Evolutionary conservation across 2,888 invertebrate species (phyloP).

Genomic region (Machimus rusticus): DNA sequence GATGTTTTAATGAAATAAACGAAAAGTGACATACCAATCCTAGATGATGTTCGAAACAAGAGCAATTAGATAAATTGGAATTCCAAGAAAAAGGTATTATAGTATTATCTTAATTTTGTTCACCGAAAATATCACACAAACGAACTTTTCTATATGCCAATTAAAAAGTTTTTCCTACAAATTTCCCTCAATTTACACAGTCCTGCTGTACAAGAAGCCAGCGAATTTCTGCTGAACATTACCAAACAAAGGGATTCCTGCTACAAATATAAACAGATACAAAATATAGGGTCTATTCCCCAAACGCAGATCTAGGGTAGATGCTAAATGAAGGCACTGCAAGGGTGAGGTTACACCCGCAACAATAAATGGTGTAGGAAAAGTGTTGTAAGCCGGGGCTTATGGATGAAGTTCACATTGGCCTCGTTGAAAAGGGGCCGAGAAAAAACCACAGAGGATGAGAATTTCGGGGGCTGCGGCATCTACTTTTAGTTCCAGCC

Average conservation of each 20-base stretch:
- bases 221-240: slow-evolving; percentile 10
- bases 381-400: slow-evolving; percentile 51
- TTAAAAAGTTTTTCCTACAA: slow-evolving; percentile 50
- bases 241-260: slow-evolving; percentile 23
- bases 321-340: slow-evolving; percentile 23
- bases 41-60: neutral
- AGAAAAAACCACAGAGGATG: slow-evolving; percentile 44
- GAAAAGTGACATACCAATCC: too few relatives aligned
- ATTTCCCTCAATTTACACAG: slow-evolving; percentile 43
- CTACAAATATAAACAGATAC: slow-evolving; percentile 40
- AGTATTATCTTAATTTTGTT: neutral
- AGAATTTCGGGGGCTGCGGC: slow-evolving; percentile 33
- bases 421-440: slow-evolving; percentile 50
- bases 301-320: neutral
- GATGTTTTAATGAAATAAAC: neutral
- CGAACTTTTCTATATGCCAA: slow-evolving; percentile 49
- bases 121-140: neutral
- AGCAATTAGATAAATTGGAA: neutral
- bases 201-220: slow-evolving; percentile 24
- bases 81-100: neutral
- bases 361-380: slow-evolving; percentile 43
- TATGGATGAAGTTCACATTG: slow-evolving; percentile 51
- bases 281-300: neutral
- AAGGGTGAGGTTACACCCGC: slow-evolving; percentile 31
- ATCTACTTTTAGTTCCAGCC: slow-evolving; percentile 26